Evolutionary conservation across 2,888 invertebrate species (phyloP).

Genomic region (Lasioglossum malachurum): DNA sequence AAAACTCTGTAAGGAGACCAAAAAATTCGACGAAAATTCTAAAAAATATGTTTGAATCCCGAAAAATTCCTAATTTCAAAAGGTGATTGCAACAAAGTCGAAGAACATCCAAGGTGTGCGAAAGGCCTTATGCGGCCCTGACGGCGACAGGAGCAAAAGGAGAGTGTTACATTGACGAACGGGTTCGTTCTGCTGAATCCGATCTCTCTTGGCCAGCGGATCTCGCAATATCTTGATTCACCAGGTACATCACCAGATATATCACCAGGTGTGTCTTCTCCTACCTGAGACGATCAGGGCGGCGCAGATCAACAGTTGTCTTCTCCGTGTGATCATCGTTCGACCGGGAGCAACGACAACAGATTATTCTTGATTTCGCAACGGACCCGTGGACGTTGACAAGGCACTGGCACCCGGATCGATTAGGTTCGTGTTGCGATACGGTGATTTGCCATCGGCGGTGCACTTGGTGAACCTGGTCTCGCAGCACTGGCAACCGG

Average conservation of each 20-base stretch:
- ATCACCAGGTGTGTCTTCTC: conserved; percentile 30
- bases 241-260: neutral
- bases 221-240: neutral
- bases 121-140: neutral
- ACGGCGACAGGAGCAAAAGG: neutral
- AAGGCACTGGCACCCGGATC: conserved; percentile 31
- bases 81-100: neutral
- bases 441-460: conserved; percentile 49
- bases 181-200: conserved; percentile 2
- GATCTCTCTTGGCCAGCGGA: conserved; percentile 5
- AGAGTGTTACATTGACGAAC: conserved; percentile 8
- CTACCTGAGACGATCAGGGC: conserved; percentile 65
- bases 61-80: neutral
- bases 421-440: conserved; percentile 24
- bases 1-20: neutral
- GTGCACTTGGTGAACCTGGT: conserved; percentile 51
- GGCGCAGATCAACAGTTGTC: conserved; percentile 63
- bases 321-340: conserved; percentile 67
- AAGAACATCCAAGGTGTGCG: neutral
- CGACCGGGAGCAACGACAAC: neutral
- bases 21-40: neutral
- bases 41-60: neutral
- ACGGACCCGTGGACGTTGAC: conserved; percentile 19
- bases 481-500: conserved; percentile 54
- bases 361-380: neutral